Evolutionary conservation across 92 coral and sea anemone genomes (phyloP), one percentile per base, ranked within the genome.

Genomic region (Zoanthus sansibaricus): DNA sequence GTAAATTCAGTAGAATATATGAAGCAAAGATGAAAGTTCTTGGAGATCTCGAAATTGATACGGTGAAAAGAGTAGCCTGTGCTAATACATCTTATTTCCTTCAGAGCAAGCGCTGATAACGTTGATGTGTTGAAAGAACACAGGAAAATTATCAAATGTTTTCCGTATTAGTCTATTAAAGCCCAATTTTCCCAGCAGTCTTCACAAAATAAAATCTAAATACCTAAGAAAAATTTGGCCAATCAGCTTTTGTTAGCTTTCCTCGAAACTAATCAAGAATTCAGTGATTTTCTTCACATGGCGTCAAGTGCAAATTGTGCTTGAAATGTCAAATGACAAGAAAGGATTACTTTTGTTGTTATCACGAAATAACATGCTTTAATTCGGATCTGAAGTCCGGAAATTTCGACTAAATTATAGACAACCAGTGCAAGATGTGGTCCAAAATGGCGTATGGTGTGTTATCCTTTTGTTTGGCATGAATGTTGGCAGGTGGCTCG

Each of bases 131-230:
- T 80, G 85, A 80, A 48, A 80, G 73, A 80, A 45, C 42, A 64
- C 84, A 79, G 75, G 66, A 80, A 80, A 42, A 80, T 66, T 64
- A 30, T 49, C 55, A 49, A 49, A 49, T 69, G 33, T 44, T 11
- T 72, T 72, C 77, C 73, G 70, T 80, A 80, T 49, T 58, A 80
- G 74, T 80, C 66, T 80, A 80, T 80, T 80, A 80, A 80, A 80
- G 47, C 75, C 59, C 61, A 80, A 64, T 80, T 68, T 80, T 80
- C 85, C 85, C 85, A 66, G 85, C 85, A 80, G 85, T 80, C 85
- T 47, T 67, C 59, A 74, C 85, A 80, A 21, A 80, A 80, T 46
- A 80, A 54, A 80, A 80, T 59, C 85, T 80, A 80, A 80, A 80
- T 80, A 80, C 85, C 85, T 20, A 64, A 46, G 48, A 33, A 80